These are phyloP conservation scores for Syndactyla subalaris DNA, from an alignment of 2,797 vertebrate genomes.

Conservation along the genomic window DNA sequence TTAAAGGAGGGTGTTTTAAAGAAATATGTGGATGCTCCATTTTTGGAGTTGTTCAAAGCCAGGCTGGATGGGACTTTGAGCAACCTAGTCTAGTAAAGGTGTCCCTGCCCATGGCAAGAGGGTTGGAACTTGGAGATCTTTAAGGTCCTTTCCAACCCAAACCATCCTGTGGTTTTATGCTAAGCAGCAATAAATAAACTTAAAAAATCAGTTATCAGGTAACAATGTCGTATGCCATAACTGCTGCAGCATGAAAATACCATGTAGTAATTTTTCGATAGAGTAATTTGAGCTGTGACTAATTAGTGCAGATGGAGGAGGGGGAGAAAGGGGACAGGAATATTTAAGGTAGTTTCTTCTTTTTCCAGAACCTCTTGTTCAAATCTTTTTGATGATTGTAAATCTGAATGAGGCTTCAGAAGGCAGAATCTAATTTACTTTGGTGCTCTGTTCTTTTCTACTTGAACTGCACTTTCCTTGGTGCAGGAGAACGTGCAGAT, in stretches of 20 bases:
- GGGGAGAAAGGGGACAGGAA: background rate
- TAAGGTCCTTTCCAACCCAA: background rate
- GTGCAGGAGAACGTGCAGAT: conserved; percentile 18
- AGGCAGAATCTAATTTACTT: background rate
- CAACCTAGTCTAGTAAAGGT: background rate
- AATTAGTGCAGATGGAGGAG: background rate
- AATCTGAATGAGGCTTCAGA: background rate
- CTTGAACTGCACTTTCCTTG: background rate
- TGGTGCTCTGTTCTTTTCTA: background rate
- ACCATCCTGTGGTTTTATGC: background rate
- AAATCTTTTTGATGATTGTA: background rate
- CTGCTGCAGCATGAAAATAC: background rate
- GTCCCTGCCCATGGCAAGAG: background rate
- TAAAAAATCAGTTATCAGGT: background rate
- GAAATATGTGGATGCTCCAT: background rate
- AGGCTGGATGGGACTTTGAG: background rate
- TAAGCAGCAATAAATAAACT: background rate
- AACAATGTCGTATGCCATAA: background rate
- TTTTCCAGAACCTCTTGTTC: background rate
- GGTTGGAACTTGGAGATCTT: background rate
- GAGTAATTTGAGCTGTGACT: background rate
- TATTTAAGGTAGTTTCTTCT: background rate
- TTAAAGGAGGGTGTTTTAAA: background rate
- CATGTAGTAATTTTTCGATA: background rate
- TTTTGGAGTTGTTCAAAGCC: background rate